A percentile compares a stretch with the other conserved stretches of the same genome.
phyloP scores from a whole-genome alignment of 2,113 vertebrate species.

The Amblyopsis rosae region DNA sequence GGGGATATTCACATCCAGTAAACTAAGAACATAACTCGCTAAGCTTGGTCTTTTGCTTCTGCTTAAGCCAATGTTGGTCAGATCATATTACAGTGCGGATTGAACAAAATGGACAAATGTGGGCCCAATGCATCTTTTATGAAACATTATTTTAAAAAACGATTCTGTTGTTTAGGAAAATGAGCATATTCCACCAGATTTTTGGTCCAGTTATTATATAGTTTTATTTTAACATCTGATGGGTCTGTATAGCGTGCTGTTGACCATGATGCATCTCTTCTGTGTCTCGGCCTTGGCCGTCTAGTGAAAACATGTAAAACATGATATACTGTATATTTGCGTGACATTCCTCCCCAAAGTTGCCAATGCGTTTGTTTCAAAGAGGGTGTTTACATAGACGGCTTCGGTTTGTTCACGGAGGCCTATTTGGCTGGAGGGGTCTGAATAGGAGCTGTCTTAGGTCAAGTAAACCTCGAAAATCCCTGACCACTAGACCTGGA shows the following conservation, averaged over 20 bases:
- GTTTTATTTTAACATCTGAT: background rate
- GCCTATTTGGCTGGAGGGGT: slow-evolving; percentile 56
- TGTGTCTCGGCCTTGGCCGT: slow-evolving; percentile 11
- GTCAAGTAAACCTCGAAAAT: slow-evolving; percentile 67
- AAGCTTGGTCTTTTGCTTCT: slow-evolving; percentile 50
- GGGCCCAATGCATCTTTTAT: slow-evolving; percentile 9
- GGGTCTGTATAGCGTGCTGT: background rate
- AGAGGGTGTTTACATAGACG: slow-evolving; percentile 50
- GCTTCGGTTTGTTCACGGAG: slow-evolving; percentile 53
- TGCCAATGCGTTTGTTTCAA: slow-evolving; percentile 51
- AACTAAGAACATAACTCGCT: slow-evolving; percentile 58
- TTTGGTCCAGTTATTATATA: background rate
- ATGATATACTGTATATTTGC: slow-evolving; percentile 40
- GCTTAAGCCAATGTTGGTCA: background rate
- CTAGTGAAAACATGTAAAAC: slow-evolving; percentile 48
- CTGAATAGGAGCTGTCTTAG: slow-evolving; percentile 44
- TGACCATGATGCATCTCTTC: background rate
- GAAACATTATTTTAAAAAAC: background rate
- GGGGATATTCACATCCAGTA: slow-evolving; percentile 57
- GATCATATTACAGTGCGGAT: no score
- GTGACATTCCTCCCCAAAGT: slow-evolving; percentile 6
- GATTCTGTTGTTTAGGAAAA: background rate
- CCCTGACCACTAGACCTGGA: slow-evolving; percentile 60
- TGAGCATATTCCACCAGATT: background rate
- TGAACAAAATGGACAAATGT: no score